A percentile compares a stretch with the other conserved stretches of the same genome.
Conservation (phyloP, 1,140 invertebrate genomes). For the Rhagoletis zephyria region DNA sequence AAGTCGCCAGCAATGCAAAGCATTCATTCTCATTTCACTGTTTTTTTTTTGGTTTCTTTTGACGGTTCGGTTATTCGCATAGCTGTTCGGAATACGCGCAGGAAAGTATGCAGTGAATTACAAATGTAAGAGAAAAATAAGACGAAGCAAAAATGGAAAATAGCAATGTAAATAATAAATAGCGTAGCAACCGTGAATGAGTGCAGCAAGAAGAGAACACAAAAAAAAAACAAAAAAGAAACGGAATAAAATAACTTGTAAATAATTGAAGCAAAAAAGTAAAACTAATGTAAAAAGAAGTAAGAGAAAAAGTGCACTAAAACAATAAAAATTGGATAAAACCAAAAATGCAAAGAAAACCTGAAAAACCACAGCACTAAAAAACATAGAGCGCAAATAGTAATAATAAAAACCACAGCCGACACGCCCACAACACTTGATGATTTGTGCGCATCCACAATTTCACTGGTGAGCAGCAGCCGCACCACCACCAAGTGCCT, state of each 20-base stretch:
- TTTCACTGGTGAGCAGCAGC: not conserved
- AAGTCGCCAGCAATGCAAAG: not conserved
- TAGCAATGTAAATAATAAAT: slow-evolving; percentile 43
- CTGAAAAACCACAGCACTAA: not conserved
- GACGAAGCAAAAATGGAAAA: not conserved
- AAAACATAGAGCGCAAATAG: not conserved
- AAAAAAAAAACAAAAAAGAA: not conserved
- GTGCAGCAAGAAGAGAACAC: not conserved
- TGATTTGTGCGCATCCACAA: slow-evolving; percentile 27
- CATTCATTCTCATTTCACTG: not conserved
- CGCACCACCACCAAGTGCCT: not conserved
- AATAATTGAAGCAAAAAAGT: not conserved
- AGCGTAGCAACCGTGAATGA: slow-evolving; percentile 29
- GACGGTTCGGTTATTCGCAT: not conserved
- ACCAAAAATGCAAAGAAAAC: no score
- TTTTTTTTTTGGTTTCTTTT: not conserved
- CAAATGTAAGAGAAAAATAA: slow-evolving; percentile 22
- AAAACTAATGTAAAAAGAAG: not conserved
- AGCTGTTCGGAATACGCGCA: not conserved
- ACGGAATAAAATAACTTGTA: not conserved
- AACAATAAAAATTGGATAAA: no score
- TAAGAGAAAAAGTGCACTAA: not conserved
- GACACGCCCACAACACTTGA: slow-evolving; percentile 29
- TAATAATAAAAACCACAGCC: not conserved
- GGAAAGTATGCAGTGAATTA: slow-evolving; percentile 41